These are phyloP conservation scores for Elgonia sp. DNA, from an alignment of 2,888 invertebrate species.

Conservation along the genomic window DNA sequence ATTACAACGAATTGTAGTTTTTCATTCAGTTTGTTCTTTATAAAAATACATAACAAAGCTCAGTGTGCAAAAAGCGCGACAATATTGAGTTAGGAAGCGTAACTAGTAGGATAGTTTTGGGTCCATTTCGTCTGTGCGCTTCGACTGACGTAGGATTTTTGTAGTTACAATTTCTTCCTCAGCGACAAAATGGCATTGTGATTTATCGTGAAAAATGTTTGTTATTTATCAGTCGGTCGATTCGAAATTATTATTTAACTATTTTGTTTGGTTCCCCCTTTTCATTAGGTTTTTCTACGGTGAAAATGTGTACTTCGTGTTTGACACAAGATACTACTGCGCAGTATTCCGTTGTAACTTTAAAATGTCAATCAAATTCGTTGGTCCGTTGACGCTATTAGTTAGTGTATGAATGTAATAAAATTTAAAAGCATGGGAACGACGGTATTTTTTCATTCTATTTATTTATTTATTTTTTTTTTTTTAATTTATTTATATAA, in stretches of 20 bases:
- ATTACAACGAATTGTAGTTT: slow-evolving; percentile 82
- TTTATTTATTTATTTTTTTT: neutral
- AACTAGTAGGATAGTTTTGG: slow-evolving; percentile 79
- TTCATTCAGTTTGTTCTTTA: slow-evolving; percentile 83
- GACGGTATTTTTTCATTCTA: no score
- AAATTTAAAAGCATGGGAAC: slow-evolving; percentile 3
- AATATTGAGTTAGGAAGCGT: slow-evolving; percentile 79
- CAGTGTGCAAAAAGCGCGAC: slow-evolving; percentile 84
- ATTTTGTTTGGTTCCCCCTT: neutral
- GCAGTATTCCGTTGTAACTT: slow-evolving; percentile 18
- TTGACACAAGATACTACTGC: slow-evolving; percentile 2
- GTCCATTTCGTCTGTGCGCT: slow-evolving; percentile 76
- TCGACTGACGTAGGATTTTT: slow-evolving; percentile 72
- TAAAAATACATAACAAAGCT: slow-evolving; percentile 86
- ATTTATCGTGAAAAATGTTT: neutral
- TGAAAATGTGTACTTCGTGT: slow-evolving; percentile 10
- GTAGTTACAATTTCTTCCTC: slow-evolving; percentile 1
- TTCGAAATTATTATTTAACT: neutral
- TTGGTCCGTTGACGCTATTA: slow-evolving; percentile 9
- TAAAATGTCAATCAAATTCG: slow-evolving; percentile 19
- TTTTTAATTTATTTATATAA: neutral
- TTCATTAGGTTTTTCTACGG: neutral
- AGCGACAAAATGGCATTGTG: slow-evolving; percentile 13
- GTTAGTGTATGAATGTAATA: slow-evolving; percentile 10
- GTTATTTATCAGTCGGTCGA: slow-evolving; percentile 44